Conservation (phyloP, 2,797 vertebrate genomes). For the Catostomus latipinnis region DNA sequence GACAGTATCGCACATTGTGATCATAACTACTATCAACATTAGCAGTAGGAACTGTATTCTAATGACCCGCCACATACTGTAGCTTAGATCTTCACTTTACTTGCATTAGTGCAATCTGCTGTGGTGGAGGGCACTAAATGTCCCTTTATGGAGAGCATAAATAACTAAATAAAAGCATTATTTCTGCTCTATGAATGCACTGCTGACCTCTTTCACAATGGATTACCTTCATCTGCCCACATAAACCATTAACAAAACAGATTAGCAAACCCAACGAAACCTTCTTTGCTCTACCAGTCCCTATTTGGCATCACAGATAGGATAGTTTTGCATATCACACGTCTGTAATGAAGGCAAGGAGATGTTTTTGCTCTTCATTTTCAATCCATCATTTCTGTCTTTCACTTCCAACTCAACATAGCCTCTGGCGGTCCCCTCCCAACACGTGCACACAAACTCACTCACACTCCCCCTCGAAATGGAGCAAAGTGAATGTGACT, state of each 20-base stretch:
- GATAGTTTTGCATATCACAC: background rate
- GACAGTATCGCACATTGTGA: conserved; percentile 14
- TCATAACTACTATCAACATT: conserved; percentile 42
- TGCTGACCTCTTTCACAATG: conserved; percentile 53
- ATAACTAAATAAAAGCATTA: conserved; percentile 60
- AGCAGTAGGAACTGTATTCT: conserved; percentile 42
- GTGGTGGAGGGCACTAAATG: conserved; percentile 40
- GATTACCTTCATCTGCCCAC: conserved; percentile 52
- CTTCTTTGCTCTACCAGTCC: background rate
- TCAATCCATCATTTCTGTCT: conserved; percentile 86
- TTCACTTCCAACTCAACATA: conserved; percentile 83
- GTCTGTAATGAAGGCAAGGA: conserved; percentile 38
- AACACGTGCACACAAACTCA: conserved; percentile 33
- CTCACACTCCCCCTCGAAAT: conserved; percentile 32
- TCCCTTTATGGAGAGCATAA: conserved; percentile 54
- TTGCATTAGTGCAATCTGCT: conserved; percentile 37
- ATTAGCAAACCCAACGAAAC: background rate
- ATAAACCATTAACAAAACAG: conserved; percentile 27
- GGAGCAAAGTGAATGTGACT: conserved; percentile 90
- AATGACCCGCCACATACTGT: conserved; percentile 38
- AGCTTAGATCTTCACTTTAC: conserved; percentile 40
- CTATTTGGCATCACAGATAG: conserved; percentile 21
- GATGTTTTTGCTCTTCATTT: conserved; percentile 80
- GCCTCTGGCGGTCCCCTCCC: conserved; percentile 68
- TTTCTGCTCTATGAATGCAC: conserved; percentile 54